Conservation (phyloP, 2,797 vertebrate genomes). For the Eupleurogrammus muticus region DNA sequence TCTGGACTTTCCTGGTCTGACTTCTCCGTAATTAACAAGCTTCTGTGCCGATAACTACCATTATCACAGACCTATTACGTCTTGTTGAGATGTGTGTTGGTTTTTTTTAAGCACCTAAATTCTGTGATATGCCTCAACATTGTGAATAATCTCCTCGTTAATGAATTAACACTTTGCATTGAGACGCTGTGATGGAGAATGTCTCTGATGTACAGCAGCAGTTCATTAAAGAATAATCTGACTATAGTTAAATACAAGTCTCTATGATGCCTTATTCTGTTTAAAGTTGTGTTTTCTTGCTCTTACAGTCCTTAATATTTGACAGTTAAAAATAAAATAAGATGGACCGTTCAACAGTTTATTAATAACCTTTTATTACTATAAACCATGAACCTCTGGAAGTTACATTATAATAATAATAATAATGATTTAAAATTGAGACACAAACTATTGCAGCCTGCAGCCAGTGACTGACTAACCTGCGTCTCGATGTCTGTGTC, state of each 20-base stretch:
- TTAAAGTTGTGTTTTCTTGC: not conserved
- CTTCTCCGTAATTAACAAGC: not conserved
- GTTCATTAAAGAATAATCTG: conserved; percentile 23
- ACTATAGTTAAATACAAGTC: not conserved
- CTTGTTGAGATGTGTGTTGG: not conserved
- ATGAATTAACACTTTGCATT: conserved; percentile 9
- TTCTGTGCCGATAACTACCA: not conserved
- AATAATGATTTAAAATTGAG: not conserved
- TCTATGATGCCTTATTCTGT: conserved; percentile 5
- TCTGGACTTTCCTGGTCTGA: not conserved
- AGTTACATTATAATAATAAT: not conserved
- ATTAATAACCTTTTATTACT: too few relatives aligned
- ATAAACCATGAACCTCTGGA: not conserved
- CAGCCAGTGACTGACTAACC: not conserved
- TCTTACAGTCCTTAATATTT: not conserved
- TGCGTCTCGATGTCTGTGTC: not conserved
- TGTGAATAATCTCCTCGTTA: not conserved
- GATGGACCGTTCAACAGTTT: not conserved
- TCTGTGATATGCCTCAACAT: not conserved
- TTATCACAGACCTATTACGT: not conserved
- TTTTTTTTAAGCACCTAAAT: not conserved
- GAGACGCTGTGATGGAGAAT: not conserved
- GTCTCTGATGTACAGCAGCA: conserved; percentile 7
- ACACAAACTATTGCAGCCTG: not conserved
- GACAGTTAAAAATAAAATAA: not conserved